Base-by-base conservation (phyloP, 2,888 invertebrate genomes). In the Herminia tarsipennalis region DNA sequence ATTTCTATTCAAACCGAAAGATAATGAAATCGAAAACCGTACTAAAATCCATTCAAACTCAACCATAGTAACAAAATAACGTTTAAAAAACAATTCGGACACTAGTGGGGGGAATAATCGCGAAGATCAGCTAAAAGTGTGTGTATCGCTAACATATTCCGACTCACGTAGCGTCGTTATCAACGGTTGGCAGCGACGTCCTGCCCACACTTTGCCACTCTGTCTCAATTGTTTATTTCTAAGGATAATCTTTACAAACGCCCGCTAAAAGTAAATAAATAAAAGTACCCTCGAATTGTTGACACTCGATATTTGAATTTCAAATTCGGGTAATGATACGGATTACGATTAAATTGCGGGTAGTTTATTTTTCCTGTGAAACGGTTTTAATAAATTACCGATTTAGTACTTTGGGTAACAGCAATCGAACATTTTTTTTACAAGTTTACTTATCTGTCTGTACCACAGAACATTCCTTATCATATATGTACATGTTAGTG, bases 131-230 rank as follows among this genome's bases (percentile, higher is more conserved):
- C 74, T 66, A 71, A 81, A 82, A 79, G 73, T 78, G 74, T 78
- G 63, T 69, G 68, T 69, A 70, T 76, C 66, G 71, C 70, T 86
- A 87, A 87, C 83, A 70, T 85, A 88, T 88, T 86, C 87, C 56
- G 40, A 50, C 74, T 66, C 88, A 88, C 88, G 88, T 69, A 47
- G 66, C 55, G 54, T 41, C 43, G 73, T 82, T 88, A 88, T 88
- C 88, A 66, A 56, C 49, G 40, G 48, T 59, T 71, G 57, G 47
- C 50, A 47, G 53, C 54, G 61, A 25, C 51, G 37, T 44, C 52
- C 45, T 47, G 30, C 43, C 33, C 57, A 57, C 30, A 40, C 30
- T 40, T 56, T 53, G 50, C 53, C 62, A 51, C 59, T 65, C 69
- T 64, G 36, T 70, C 65, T 65, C 78, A 68, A 76, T 79, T 82